Percentiles rank a stretch among this genome's conserved stretches.
Conservation (phyloP, 1,140 invertebrate species). For the Phthorimaea operculella region DNA sequence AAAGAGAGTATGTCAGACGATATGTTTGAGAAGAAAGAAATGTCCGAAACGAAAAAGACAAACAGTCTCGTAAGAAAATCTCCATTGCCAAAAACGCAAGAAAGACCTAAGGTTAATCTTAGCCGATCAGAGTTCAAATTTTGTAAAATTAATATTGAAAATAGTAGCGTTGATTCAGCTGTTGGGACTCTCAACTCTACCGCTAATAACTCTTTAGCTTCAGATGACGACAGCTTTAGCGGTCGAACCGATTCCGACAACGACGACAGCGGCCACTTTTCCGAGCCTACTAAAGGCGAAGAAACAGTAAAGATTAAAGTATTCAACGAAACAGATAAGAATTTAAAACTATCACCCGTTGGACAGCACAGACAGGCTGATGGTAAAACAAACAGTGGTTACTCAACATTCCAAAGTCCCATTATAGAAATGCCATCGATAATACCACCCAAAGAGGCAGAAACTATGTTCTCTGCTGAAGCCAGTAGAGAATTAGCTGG, state of each 20-base stretch:
- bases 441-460: conserved; percentile 52
- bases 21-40: conserved; percentile 50
- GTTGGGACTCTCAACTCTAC: conserved; percentile 57
- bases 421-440: conserved; percentile 63
- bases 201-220: conserved; percentile 59
- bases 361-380: conserved; percentile 61
- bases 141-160: conserved; percentile 67
- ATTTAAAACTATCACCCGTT: conserved; percentile 52
- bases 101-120: conserved; percentile 71
- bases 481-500: conserved; percentile 80
- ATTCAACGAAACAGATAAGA: conserved; percentile 60
- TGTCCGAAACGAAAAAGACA: conserved; percentile 62
- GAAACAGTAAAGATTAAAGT: conserved; percentile 66
- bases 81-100: conserved; percentile 69
- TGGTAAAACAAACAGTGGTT: conserved; percentile 49
- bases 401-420: conserved; percentile 61
- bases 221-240: conserved; percentile 65
- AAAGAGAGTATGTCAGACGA: conserved; percentile 62
- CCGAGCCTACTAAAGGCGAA: conserved; percentile 59
- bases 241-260: conserved; percentile 64
- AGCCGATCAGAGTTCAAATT: conserved; percentile 69
- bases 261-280: conserved; percentile 63
- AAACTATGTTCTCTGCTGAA: conserved; percentile 65
- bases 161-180: conserved; percentile 55
- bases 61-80: conserved; percentile 68